These are phyloP conservation scores for Gymnosoma rotundatum DNA, from an alignment of 2,888 invertebrate genomes.

Conservation along the genomic window DNA sequence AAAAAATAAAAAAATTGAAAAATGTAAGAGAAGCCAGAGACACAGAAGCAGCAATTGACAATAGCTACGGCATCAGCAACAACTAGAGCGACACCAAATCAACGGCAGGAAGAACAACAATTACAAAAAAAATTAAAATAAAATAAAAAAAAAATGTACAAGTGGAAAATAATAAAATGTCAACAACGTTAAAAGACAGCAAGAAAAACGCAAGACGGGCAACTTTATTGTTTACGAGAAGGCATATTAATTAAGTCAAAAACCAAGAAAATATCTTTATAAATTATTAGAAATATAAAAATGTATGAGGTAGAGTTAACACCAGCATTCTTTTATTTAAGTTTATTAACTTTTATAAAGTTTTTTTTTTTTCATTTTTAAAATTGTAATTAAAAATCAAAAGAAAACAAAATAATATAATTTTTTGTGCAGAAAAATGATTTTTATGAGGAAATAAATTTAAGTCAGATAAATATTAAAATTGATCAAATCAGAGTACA, in stretches of 20 bases:
- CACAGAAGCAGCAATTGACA: neutral
- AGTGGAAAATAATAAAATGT: slow-evolving; percentile 53
- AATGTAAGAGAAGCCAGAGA: slow-evolving; percentile 6
- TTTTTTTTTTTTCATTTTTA: too few species aligned
- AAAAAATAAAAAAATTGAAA: neutral
- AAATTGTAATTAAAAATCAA: too few species aligned
- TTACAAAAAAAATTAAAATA: neutral
- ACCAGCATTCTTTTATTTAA: neutral
- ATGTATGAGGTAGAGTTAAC: neutral
- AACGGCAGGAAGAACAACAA: neutral
- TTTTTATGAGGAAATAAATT: too few species aligned
- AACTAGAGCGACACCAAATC: slow-evolving; percentile 18
- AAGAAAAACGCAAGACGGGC: slow-evolving; percentile 1
- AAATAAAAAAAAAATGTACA: neutral
- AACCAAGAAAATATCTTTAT: slow-evolving; percentile 50
- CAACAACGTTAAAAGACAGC: slow-evolving; percentile 47
- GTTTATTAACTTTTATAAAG: neutral
- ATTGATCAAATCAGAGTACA: too few species aligned
- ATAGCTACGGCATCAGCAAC: neutral
- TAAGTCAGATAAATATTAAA: too few species aligned
- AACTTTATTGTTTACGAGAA: slow-evolving; percentile 26
- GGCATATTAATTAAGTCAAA: slow-evolving; percentile 61
- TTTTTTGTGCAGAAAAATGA: too few species aligned
- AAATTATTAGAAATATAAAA: slow-evolving; percentile 21
- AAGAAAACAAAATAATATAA: too few species aligned